phyloP scores from a whole-genome alignment of 2,888 invertebrate species.

The Drosophila barbarae region DNA sequence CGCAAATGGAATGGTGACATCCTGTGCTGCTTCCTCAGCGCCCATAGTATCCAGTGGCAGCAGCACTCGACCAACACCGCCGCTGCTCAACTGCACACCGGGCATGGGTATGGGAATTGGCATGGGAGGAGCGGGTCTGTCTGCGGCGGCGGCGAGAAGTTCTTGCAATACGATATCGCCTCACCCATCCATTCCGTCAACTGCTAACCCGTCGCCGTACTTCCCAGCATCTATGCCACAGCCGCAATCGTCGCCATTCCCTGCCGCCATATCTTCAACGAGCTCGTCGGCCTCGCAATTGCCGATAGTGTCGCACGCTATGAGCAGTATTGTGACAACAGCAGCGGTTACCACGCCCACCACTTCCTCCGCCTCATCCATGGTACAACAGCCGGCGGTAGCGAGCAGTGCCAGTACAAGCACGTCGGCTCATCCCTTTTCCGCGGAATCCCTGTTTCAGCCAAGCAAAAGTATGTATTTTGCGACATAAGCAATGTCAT shows the following conservation, averaged over 20 bases:
- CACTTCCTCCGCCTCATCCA: conserved; percentile 51
- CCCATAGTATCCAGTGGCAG: conserved; percentile 79
- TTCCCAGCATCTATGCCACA: conserved; percentile 85
- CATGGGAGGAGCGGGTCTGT: conserved; percentile 33
- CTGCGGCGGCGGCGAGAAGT: conserved; percentile 57
- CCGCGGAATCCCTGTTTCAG: conserved; percentile 92
- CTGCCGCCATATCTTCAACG: conserved; percentile 17
- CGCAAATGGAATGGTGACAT: conserved; percentile 61
- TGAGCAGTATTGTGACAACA: conserved; percentile 50
- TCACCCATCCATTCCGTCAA: conserved; percentile 62
- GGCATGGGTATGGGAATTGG: conserved; percentile 21
- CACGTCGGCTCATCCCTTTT: conserved; percentile 89
- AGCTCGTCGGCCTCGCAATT: conserved; percentile 33
- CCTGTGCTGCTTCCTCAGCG: conserved; percentile 77
- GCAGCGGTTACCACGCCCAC: conserved; percentile 52
- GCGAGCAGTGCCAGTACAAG: conserved; percentile 43
- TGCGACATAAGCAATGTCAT: background rate
- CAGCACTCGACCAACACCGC: conserved; percentile 81
- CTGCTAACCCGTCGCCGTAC: conserved; percentile 82
- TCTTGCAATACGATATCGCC: conserved; percentile 81
- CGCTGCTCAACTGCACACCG: conserved; percentile 71
- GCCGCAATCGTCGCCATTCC: conserved; percentile 52
- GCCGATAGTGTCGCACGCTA: conserved; percentile 43
- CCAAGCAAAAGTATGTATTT: conserved; percentile 84
- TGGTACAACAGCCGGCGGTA: conserved; percentile 41